Conservation (phyloP, 92 coral and sea anemone species). For the Epizoanthus stellaris region DNA sequence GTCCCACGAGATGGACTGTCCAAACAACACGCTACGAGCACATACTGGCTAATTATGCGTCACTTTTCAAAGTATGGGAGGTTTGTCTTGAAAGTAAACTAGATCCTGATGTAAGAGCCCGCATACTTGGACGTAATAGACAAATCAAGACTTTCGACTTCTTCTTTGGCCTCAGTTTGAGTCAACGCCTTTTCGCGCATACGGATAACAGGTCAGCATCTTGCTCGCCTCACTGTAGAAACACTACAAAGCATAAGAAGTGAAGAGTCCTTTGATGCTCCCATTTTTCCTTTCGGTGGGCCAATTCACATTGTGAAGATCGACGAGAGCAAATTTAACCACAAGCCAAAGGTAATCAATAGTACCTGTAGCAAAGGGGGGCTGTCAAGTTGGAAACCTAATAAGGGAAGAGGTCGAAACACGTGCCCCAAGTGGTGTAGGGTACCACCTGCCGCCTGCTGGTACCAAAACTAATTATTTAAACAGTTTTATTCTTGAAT, state of each 20-base stretch:
- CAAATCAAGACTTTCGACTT: conserved; percentile 42
- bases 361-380: too few relatives aligned
- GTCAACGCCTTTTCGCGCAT: conserved; percentile 37
- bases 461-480: too few relatives aligned
- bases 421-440: too few relatives aligned
- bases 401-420: too few relatives aligned
- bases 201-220: conserved; percentile 47
- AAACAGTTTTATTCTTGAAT: too few relatives aligned
- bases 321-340: too few relatives aligned
- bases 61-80: conserved; percentile 49
- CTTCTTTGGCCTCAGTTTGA: conserved; percentile 15
- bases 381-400: too few relatives aligned
- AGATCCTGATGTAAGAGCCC: conserved; percentile 23
- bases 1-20: conserved; percentile 63
- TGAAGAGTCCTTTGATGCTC: conserved; percentile 44
- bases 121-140: conserved; percentile 35
- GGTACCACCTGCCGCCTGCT: too few relatives aligned
- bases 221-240: conserved; percentile 40
- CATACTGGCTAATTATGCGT: conserved; percentile 41
- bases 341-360: too few relatives aligned
- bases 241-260: conserved; percentile 51
- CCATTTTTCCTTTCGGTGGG: too few relatives aligned
- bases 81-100: conserved; percentile 33
- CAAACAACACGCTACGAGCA: conserved; percentile 45
- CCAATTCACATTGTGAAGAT: too few relatives aligned